These are phyloP conservation scores for Mesitornis unicolor DNA, from an alignment of 2,113 vertebrate species.

Conservation along the genomic window DNA sequence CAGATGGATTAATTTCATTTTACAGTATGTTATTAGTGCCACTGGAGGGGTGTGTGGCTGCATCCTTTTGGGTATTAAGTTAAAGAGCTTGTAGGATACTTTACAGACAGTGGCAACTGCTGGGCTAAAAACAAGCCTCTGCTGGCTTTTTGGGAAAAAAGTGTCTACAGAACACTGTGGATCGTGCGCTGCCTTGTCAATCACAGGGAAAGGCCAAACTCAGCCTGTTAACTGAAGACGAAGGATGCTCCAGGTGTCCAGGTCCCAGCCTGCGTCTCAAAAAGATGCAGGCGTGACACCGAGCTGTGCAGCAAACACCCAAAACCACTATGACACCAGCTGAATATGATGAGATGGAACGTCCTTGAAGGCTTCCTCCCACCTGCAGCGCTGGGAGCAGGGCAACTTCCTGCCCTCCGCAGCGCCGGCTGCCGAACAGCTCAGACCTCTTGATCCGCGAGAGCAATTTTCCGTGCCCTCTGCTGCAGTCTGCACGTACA, in stretches of 20 bases:
- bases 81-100: background rate
- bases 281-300: background rate
- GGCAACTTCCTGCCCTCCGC: background rate
- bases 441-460: background rate
- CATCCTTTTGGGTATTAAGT: background rate
- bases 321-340: background rate
- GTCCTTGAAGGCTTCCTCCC: background rate
- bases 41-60: background rate
- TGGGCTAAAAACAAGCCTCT: background rate
- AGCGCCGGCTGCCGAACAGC: background rate
- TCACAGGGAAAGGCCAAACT: background rate
- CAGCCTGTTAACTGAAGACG: background rate
- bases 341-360: fast-evolving
- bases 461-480: background rate
- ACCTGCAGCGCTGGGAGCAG: background rate
- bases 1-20: conserved; percentile 74
- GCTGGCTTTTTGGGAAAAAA: background rate
- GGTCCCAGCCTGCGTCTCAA: background rate
- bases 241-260: background rate
- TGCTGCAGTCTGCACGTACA: background rate
- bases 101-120: background rate
- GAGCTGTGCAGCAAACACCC: background rate
- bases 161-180: background rate
- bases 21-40: conserved; percentile 34
- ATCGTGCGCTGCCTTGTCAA: fast-evolving